These are phyloP conservation scores for Erpetoichthys calabaricus DNA, from an alignment of 2,797 vertebrate species.

Conservation along the genomic window DNA sequence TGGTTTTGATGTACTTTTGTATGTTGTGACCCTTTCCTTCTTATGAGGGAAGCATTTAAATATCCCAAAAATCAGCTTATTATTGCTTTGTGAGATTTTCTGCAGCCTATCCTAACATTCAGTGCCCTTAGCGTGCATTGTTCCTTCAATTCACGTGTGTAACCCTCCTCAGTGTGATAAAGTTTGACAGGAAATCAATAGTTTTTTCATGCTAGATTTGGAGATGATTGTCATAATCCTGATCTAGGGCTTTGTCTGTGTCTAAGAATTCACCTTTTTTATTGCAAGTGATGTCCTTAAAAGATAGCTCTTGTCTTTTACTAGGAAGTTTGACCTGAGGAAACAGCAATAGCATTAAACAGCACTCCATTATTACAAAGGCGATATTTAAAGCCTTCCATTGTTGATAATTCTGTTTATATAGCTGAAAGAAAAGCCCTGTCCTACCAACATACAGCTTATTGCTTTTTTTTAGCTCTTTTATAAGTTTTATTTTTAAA, in stretches of 20 bases:
- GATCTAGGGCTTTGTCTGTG: conserved; percentile 53
- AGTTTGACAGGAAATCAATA: conserved; percentile 89
- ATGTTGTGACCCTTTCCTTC: not conserved
- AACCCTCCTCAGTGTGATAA: conserved; percentile 64
- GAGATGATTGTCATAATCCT: conserved; percentile 66
- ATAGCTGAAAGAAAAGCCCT: too few relatives aligned
- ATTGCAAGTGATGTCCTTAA: conserved; percentile 52
- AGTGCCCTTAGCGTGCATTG: conserved; percentile 41
- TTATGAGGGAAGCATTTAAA: conserved; percentile 18
- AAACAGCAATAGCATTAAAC: too few relatives aligned
- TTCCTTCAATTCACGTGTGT: conserved; percentile 35
- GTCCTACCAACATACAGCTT: too few relatives aligned
- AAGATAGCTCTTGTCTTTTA: conserved; percentile 27
- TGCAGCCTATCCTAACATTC: conserved; percentile 35
- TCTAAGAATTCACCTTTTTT: conserved; percentile 45
- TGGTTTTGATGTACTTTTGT: too few relatives aligned
- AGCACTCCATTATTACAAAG: too few relatives aligned
- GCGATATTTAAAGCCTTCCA: too few relatives aligned
- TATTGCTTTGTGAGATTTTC: conserved; percentile 30
- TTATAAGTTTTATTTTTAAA: too few relatives aligned
- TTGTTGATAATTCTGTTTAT: too few relatives aligned
- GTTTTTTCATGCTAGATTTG: conserved; percentile 64
- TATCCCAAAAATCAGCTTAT: conserved; percentile 27
- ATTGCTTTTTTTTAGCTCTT: too few relatives aligned
- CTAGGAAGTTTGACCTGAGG: too few relatives aligned